Evolutionary conservation across 1,140 invertebrate species (phyloP), one percentile per base, ranked within the genome.

Genomic region (Adelges cooleyi): DNA sequence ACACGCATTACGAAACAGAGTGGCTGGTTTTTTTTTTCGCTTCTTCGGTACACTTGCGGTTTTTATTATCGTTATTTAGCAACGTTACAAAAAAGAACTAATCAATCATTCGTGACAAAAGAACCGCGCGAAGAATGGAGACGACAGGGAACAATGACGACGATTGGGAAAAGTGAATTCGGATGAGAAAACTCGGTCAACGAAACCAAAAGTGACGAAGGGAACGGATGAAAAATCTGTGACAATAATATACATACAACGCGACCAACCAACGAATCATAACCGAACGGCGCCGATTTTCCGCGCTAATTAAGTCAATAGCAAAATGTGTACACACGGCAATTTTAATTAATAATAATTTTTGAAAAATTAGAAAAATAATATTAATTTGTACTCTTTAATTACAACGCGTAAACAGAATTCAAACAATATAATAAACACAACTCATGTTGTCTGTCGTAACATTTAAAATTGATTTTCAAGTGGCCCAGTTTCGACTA

Each of bases 51-150:
- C 54, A 23, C 54, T 44, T 44, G 54, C n/a, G 54, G 54, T 62
- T 48, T 62, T 56, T 23, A 38, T 40, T 29, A 44, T 44, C 40
- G n/a, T 44, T 52, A 18, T 38, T 25, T 33, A 27, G 4, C 20
- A 48, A 48, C 25, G 18, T 15, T 18, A 54, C 11, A 20, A 22
- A 36, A 56, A 44, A 44, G 56, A 33, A 33, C 29, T 62, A 62
- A 62, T 62, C 56, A 62, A 62, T 62, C 56, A 48, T 62, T 62
- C 42, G 56, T 62, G 56, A 62, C 56, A 48, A 62, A 62, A 62
- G 56, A 48, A 62, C 56, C 56, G 42, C 56, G 56, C 44, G 56
- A 62, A 62, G 56, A 62, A 62, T 48, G 42, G 56, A 62, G 56
- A 48, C 42, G n/a, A n/a, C 40, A 25, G 42, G 42, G 42, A 48